These are phyloP conservation scores for Sebastes nivosus DNA, from an alignment of 2,797 vertebrate genomes.

Conservation along the genomic window DNA sequence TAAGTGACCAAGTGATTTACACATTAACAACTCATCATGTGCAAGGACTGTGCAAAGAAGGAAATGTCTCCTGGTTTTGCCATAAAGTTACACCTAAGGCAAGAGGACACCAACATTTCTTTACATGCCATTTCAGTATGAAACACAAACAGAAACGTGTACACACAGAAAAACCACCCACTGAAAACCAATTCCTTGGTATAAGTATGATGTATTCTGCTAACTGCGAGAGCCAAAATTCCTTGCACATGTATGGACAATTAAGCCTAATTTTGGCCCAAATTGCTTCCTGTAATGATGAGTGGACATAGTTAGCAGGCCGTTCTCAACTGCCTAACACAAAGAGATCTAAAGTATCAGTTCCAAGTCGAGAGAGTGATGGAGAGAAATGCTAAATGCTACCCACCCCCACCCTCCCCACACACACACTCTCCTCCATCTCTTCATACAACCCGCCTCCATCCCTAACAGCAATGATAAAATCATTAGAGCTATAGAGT, in stretches of 20 bases:
- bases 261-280: slow-evolving; percentile 84
- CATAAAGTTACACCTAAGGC: neutral
- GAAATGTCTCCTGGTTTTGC: neutral
- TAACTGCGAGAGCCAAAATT: slow-evolving; percentile 75
- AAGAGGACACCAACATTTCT: neutral
- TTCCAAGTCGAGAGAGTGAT: slow-evolving; percentile 74
- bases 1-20: neutral
- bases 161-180: slow-evolving; percentile 60
- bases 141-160: slow-evolving; percentile 30
- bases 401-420: slow-evolving; percentile 5
- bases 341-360: slow-evolving; percentile 78
- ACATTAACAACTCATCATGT: neutral
- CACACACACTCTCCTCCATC: slow-evolving; percentile 8
- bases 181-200: slow-evolving; percentile 63
- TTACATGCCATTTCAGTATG: slow-evolving; percentile 9
- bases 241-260: slow-evolving; percentile 80
- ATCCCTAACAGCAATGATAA: slow-evolving; percentile 66
- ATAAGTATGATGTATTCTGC: slow-evolving; percentile 75
- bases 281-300: slow-evolving; percentile 84
- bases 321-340: slow-evolving; percentile 70
- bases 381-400: slow-evolving; percentile 71
- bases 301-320: slow-evolving; percentile 78
- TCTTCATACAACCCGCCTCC: slow-evolving; percentile 29
- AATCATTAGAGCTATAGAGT: slow-evolving; percentile 71
- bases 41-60: neutral